These are phyloP conservation scores for Drosophila gaucha DNA, from an alignment of 2,888 invertebrate genomes.

Conservation along the genomic window DNA sequence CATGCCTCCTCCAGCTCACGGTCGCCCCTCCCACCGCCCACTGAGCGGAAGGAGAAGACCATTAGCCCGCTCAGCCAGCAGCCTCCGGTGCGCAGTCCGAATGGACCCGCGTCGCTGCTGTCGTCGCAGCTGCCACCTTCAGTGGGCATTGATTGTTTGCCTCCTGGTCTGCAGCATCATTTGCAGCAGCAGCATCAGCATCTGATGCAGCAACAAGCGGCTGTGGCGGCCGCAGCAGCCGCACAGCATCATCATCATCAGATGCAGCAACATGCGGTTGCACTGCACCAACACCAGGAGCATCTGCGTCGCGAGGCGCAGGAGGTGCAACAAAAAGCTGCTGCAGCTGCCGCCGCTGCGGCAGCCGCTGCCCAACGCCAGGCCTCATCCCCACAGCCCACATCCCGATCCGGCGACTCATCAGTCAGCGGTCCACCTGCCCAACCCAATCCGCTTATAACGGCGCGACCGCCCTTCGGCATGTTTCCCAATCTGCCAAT, in stretches of 20 bases:
- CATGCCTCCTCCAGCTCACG: constrained; percentile 32
- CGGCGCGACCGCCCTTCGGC: constrained; percentile 84
- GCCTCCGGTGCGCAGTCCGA: constrained; percentile 50
- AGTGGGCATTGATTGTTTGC: constrained; percentile 77
- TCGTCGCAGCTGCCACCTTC: constrained; percentile 65
- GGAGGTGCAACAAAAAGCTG: constrained; percentile 83
- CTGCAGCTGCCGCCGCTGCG: constrained; percentile 54
- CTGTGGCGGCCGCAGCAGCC: constrained; percentile 79
- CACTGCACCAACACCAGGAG: constrained; percentile 79
- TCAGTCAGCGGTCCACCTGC: constrained; percentile 38
- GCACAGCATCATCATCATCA: constrained; percentile 82
- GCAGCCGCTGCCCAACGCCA: constrained; percentile 60
- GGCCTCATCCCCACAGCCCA: constrained; percentile 39
- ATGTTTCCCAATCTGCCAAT: constrained; percentile 84
- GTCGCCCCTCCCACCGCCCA: constrained; percentile 56
- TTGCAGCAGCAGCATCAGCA: constrained; percentile 83
- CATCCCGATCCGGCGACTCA: constrained; percentile 27
- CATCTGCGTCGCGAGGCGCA: constrained; percentile 81
- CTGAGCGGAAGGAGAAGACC: constrained; percentile 55
- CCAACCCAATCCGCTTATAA: constrained; percentile 77
- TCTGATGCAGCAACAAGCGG: constrained; percentile 81
- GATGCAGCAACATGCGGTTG: constrained; percentile 82
- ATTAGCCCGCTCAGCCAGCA: constrained; percentile 61
- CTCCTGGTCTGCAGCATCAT: constrained; percentile 81
- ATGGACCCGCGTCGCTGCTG: constrained; percentile 43